A percentile compares a stretch with the other conserved stretches of the same genome.
Conservation (phyloP, 2,797 vertebrate species). For the Helicolenus hilgendorfi region DNA sequence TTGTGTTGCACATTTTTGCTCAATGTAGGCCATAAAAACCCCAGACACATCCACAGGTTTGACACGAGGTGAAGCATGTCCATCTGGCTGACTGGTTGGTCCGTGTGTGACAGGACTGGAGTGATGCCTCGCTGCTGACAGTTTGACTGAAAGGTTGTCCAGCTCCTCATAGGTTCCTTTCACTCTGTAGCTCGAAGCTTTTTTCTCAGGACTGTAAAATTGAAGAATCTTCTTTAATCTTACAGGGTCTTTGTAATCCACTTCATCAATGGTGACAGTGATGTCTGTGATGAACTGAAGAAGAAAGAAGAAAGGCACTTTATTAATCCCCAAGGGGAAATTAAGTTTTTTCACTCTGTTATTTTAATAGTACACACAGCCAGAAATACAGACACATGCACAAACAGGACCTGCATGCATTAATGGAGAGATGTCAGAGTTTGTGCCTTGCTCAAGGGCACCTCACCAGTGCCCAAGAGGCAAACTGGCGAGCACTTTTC, state of each 20-base stretch:
- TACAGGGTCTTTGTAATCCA: not conserved
- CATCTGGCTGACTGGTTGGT: not conserved
- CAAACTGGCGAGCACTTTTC: no score
- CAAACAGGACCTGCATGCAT: no score
- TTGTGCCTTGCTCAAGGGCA: no score
- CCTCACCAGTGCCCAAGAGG: no score
- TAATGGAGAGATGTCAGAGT: no score
- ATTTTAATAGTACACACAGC: no score
- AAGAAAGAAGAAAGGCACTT: no score
- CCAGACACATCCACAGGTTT: slow-evolving; percentile 41
- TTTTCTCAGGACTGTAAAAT: rapidly evolving
- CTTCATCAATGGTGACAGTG: slow-evolving; percentile 36
- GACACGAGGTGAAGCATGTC: not conserved
- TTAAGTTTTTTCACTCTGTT: no score
- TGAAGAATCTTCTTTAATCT: not conserved
- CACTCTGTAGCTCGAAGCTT: slow-evolving; percentile 16
- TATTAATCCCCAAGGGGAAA: no score
- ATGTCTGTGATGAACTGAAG: slow-evolving; percentile 53
- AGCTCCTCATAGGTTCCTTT: slow-evolving; percentile 58
- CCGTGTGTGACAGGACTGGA: not conserved
- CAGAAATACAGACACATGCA: no score
- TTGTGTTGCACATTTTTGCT: slow-evolving; percentile 43
- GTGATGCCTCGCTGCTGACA: not conserved
- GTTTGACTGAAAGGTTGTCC: not conserved
- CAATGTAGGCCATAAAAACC: slow-evolving; percentile 76